Conservation (phyloP, 1,140 invertebrate genomes). For the Diachasma alloeum region DNA sequence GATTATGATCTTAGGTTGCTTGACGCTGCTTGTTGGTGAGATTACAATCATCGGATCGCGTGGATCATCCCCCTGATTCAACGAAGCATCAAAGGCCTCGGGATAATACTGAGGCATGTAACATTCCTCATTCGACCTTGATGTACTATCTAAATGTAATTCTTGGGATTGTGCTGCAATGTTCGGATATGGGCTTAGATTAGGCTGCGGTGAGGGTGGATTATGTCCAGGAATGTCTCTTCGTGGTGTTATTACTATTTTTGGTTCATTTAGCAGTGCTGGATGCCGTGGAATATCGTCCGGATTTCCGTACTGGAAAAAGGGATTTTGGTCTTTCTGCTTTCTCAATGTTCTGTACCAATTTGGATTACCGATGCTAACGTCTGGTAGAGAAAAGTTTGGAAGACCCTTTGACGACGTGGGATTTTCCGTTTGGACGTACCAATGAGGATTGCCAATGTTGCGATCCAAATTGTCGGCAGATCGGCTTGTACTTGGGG, state of each 20-base stretch:
- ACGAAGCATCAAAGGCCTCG: not conserved
- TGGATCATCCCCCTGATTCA: not conserved
- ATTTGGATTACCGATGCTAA: conserved; percentile 45
- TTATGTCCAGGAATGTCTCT: conserved; percentile 35
- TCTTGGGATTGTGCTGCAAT: not conserved
- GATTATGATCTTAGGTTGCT: conserved; percentile 65
- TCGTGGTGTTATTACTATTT: conserved; percentile 47
- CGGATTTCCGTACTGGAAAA: conserved; percentile 20
- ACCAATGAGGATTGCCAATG: conserved; percentile 35
- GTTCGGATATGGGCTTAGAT: not conserved
- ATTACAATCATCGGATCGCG: conserved; percentile 36
- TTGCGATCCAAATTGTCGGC: conserved; percentile 37
- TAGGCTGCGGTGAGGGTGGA: not conserved
- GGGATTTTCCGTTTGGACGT: not conserved
- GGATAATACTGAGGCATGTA: not conserved
- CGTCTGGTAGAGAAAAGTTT: conserved; percentile 29
- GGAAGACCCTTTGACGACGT: not conserved
- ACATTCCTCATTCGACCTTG: not conserved
- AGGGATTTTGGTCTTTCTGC: conserved; percentile 25
- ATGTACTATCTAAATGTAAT: not conserved
- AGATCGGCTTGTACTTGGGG: conserved; percentile 24
- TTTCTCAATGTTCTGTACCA: conserved; percentile 43
- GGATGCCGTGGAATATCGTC: not conserved
- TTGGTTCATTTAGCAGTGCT: conserved; percentile 27
- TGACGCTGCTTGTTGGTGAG: conserved; percentile 40